Conservation (phyloP, 2,113 vertebrate species). For the Geothlypis trichas region DNA sequence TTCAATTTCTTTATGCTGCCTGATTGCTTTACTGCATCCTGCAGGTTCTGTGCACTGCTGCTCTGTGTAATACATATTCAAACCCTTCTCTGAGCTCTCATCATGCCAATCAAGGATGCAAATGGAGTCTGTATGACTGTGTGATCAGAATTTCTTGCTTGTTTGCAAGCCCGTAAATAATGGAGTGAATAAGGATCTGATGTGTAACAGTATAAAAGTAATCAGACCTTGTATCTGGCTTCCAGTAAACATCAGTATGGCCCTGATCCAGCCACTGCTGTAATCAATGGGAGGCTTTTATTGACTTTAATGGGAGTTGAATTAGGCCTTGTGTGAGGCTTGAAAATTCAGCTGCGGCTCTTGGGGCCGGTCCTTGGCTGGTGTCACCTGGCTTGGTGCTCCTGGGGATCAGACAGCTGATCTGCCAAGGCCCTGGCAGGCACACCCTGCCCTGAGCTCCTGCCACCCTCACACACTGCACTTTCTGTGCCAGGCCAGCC, state of each 20-base stretch:
- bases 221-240: conserved; percentile 56
- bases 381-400: not conserved
- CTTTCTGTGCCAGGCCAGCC: not conserved
- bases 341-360: conserved; percentile 27
- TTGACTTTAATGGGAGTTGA: conserved; percentile 12
- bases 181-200: conserved; percentile 49
- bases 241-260: conserved; percentile 7
- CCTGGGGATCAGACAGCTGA: not conserved
- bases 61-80: conserved; percentile 65
- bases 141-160: conserved; percentile 71
- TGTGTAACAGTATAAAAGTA: conserved; percentile 56
- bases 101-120: conserved; percentile 71
- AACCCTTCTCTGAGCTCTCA: conserved; percentile 31
- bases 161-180: conserved; percentile 60
- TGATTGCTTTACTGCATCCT: conserved; percentile 67
- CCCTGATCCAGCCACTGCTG: not conserved
- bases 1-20: conserved; percentile 66
- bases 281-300: conserved; percentile 17
- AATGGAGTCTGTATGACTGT: conserved; percentile 65
- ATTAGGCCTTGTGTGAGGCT: conserved; percentile 8
- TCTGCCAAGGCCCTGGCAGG: not conserved
- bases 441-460: not conserved
- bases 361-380: not conserved
- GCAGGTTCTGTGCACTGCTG: conserved; percentile 49
- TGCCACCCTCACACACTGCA: not conserved